These are phyloP conservation scores for Hypotaenidia okinawae DNA, from an alignment of 2,797 vertebrate genomes.

Conservation along the genomic window DNA sequence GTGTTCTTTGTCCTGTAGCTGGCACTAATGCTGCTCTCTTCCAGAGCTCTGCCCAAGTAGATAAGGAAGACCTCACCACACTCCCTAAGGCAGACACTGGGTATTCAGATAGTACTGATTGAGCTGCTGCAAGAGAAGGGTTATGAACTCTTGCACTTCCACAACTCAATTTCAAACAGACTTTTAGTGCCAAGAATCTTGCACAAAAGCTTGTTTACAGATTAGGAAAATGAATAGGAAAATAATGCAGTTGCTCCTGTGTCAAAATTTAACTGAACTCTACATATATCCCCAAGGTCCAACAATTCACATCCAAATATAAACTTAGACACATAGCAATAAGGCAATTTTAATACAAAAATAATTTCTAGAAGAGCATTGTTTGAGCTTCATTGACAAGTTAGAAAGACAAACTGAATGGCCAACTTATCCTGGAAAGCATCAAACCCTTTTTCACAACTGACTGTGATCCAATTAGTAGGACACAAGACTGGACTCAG, in stretches of 20 bases:
- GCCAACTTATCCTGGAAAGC: conserved; percentile 46
- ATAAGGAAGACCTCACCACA: neutral
- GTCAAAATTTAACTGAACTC: conserved; percentile 37
- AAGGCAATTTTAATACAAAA: conserved; percentile 8
- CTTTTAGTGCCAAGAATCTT: conserved; percentile 3
- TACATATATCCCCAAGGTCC: neutral
- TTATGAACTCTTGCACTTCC: conserved; percentile 56
- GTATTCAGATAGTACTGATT: neutral
- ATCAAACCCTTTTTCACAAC: neutral
- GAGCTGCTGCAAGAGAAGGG: conserved; percentile 25
- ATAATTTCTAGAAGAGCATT: neutral
- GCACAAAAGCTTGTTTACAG: conserved; percentile 56
- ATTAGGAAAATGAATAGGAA: conserved; percentile 36
- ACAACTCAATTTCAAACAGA: conserved; percentile 41
- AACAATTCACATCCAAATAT: conserved; percentile 11
- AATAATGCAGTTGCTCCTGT: conserved; percentile 25
- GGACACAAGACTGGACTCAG: neutral
- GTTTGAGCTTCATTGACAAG: conserved; percentile 15
- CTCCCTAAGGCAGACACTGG: neutral
- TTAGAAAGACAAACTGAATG: conserved; percentile 21
- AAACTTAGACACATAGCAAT: neutral
- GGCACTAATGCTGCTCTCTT: neutral
- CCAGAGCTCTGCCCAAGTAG: neutral
- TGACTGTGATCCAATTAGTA: neutral
- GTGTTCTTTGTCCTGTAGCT: neutral